Conservation (phyloP, 2,113 vertebrate species). For the Catharus fuscescens region DNA sequence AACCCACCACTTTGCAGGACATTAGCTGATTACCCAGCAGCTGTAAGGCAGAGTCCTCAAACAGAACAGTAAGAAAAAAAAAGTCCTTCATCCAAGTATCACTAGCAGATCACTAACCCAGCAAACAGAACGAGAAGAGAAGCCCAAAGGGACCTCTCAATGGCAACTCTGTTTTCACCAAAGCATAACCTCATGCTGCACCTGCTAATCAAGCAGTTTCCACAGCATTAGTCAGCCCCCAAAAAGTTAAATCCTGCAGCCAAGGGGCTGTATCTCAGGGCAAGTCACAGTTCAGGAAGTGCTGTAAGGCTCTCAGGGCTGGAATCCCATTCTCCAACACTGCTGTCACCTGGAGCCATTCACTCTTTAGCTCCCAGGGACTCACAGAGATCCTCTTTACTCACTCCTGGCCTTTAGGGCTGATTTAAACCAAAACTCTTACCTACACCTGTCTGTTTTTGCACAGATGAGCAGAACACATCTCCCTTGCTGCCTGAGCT, state of each 20-base stretch:
- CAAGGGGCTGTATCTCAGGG: neutral
- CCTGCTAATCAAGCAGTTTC: neutral
- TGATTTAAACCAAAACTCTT: neutral
- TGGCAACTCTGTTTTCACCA: neutral
- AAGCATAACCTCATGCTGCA: neutral
- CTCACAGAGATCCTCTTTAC: neutral
- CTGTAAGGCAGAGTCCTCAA: neutral
- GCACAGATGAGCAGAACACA: accelerated
- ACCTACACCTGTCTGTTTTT: neutral
- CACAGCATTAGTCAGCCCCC: neutral
- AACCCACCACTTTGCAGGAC: neutral
- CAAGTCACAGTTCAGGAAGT: neutral
- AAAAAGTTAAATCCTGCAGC: neutral
- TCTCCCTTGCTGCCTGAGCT: neutral
- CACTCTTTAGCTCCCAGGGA: neutral
- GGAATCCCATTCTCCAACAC: accelerated
- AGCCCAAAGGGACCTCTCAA: neutral
- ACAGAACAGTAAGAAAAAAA: neutral
- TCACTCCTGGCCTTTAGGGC: neutral
- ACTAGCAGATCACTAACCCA: neutral
- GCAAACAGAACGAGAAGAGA: neutral
- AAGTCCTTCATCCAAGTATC: neutral
- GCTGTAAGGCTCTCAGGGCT: neutral
- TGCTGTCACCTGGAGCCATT: neutral
- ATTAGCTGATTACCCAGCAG: constrained; percentile 46